These are phyloP conservation scores for Glaucomys volans DNA, from an alignment of 2,113 vertebrate species.

Conservation along the genomic window DNA sequence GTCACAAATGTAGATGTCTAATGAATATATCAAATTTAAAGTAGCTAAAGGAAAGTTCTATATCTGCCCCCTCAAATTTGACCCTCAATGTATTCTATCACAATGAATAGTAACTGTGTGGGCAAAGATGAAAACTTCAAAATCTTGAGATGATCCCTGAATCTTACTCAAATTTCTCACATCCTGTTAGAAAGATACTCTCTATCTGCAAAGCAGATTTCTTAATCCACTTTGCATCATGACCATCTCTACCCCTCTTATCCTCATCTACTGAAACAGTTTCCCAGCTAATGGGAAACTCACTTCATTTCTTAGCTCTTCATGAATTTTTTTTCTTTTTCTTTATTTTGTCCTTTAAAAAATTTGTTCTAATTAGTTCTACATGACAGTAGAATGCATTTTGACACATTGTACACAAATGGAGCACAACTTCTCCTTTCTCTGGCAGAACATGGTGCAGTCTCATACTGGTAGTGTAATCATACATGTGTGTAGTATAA, in stretches of 20 bases:
- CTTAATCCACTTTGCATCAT: background rate
- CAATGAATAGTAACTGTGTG: background rate
- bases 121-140: background rate
- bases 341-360: too few relatives aligned
- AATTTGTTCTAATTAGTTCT: too few relatives aligned
- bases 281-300: background rate
- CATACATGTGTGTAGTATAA: too few relatives aligned
- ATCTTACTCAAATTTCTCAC: background rate
- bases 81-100: background rate
- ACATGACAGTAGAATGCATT: too few relatives aligned
- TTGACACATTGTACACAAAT: too few relatives aligned
- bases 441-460: too few relatives aligned
- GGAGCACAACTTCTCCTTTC: too few relatives aligned
- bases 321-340: background rate
- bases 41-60: background rate
- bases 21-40: background rate
- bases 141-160: background rate
- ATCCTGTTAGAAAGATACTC: background rate
- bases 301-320: background rate
- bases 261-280: background rate
- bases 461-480: too few relatives aligned
- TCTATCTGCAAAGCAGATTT: background rate
- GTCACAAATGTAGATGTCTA: background rate
- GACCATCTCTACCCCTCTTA: background rate
- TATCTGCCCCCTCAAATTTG: background rate